Evolutionary conservation across 2,113 vertebrate species (phyloP).

Genomic region (Ibidorhyncha struthersii): DNA sequence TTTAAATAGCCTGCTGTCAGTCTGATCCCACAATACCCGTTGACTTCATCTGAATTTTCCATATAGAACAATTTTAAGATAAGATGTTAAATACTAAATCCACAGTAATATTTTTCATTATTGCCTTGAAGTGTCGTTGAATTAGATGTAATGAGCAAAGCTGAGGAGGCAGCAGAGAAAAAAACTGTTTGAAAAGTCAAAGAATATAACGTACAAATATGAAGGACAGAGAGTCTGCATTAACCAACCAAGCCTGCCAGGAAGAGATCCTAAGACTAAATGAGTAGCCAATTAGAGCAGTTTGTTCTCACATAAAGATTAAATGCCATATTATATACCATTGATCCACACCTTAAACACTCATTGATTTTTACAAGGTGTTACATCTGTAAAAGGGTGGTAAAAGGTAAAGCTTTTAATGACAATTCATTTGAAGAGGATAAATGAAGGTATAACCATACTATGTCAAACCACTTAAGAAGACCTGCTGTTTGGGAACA

Average conservation of each 20-base stretch:
- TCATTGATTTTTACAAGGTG: conserved; percentile 33
- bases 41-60: not conserved
- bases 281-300: conserved; percentile 5
- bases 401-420: conserved; percentile 14
- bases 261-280: not conserved
- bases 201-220: not conserved
- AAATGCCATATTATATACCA: conserved; percentile 10
- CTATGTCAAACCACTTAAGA: not conserved
- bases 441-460: not conserved
- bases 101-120: not conserved
- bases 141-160: not conserved
- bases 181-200: not conserved
- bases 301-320: conserved; percentile 18
- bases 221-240: not conserved
- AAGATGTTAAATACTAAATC: not conserved
- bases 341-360: conserved; percentile 18
- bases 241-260: not conserved
- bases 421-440: not conserved
- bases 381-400: not conserved
- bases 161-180: not conserved
- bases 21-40: not conserved
- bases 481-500: not conserved
- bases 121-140: not conserved
- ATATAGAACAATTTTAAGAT: not conserved
- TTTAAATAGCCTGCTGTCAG: not conserved